Evolutionary conservation across 2,113 vertebrate species (phyloP).

Genomic region (Apeltes quadracus): DNA sequence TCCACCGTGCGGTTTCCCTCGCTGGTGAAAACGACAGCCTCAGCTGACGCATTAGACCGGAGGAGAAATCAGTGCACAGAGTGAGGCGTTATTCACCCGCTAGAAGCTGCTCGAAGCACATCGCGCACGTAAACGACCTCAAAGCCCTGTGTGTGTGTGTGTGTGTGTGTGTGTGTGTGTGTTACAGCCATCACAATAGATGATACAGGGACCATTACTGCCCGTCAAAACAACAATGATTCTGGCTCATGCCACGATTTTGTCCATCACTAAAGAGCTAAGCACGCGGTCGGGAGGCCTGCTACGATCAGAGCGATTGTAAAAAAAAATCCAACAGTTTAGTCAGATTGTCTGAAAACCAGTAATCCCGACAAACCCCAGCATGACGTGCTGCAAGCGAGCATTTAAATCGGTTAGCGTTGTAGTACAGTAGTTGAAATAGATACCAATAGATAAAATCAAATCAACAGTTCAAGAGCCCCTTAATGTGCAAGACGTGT

Average conservation of each 20-base stretch:
- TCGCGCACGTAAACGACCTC: neutral
- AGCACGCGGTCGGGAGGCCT: neutral
- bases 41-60: constrained; percentile 4
- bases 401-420: neutral
- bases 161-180: too few relatives aligned
- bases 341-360: neutral
- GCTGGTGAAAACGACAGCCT: constrained; percentile 16
- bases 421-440: neutral
- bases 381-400: neutral
- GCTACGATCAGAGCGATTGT: neutral
- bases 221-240: neutral
- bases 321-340: neutral
- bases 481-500: neutral
- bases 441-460: neutral
- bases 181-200: neutral
- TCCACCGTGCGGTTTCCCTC: constrained; percentile 12
- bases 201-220: too few relatives aligned
- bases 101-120: constrained; percentile 9
- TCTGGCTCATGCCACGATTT: neutral
- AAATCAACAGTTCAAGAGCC: neutral
- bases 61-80: constrained; percentile 31
- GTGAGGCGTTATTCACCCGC: constrained; percentile 16
- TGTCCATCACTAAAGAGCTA: neutral
- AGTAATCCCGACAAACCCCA: neutral
- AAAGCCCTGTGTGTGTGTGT: too few relatives aligned